These are phyloP conservation scores for Orchesella flavescens DNA, from an alignment of 2,888 invertebrate genomes.

Conservation along the genomic window DNA sequence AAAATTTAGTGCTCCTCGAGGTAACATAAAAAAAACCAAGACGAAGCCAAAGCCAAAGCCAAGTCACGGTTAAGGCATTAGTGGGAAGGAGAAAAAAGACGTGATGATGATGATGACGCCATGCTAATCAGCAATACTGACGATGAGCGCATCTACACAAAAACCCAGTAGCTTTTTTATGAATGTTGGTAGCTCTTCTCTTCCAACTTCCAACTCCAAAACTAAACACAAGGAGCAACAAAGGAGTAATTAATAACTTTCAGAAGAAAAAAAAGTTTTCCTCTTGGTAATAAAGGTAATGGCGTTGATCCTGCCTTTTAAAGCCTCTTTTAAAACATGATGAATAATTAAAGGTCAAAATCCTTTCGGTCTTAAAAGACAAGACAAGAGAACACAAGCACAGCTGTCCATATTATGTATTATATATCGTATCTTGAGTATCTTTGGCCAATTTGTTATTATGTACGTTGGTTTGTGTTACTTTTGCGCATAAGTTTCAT, in stretches of 20 bases:
- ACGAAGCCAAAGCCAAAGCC: slow-evolving; percentile 17
- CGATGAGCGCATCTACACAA: neutral
- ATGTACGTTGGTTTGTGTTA: neutral
- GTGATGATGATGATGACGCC: slow-evolving; percentile 43
- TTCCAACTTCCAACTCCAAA: slow-evolving; percentile 1
- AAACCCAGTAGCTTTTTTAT: slow-evolving; percentile 28
- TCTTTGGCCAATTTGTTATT: slow-evolving; percentile 52
- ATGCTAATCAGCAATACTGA: slow-evolving; percentile 48
- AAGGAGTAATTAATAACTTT: slow-evolving; percentile 62
- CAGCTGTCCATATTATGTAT: slow-evolving; percentile 37
- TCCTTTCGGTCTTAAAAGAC: slow-evolving; percentile 62
- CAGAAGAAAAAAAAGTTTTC: slow-evolving; percentile 34
- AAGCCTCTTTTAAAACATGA: slow-evolving; percentile 45
- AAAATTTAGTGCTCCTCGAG: slow-evolving; percentile 29
- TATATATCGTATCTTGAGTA: too few species aligned
- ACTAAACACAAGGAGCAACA: slow-evolving; percentile 34
- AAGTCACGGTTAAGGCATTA: slow-evolving; percentile 31
- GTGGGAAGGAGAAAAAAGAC: slow-evolving; percentile 1
- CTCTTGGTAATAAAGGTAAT: slow-evolving; percentile 29
- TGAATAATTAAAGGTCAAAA: slow-evolving; percentile 70
- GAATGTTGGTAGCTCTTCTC: neutral
- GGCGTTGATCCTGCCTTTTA: slow-evolving; percentile 22
- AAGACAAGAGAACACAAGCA: slow-evolving; percentile 29
- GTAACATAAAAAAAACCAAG: slow-evolving; percentile 23
- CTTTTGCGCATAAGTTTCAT: slow-evolving; percentile 11